Conservation (phyloP, 2,888 invertebrate genomes). For the Tachina fera region DNA sequence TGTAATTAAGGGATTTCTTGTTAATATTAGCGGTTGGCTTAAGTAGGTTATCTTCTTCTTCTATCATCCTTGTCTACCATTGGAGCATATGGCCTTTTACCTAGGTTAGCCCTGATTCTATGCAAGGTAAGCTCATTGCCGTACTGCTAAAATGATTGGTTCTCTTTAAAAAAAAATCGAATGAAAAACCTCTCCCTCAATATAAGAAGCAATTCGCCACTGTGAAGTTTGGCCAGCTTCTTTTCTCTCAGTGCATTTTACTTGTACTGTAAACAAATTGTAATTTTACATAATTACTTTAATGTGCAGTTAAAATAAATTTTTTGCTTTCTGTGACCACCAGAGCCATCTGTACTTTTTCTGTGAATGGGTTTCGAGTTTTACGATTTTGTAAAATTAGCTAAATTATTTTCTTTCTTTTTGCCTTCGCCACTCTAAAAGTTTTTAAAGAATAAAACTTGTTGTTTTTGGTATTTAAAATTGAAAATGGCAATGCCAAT, state of each 20-base stretch:
- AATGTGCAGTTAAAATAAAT: conserved; percentile 60
- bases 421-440: background rate
- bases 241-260: conserved; percentile 38
- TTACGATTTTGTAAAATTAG: conserved; percentile 42
- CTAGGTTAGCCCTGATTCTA: no score
- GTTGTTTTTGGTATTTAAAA: conserved; percentile 12
- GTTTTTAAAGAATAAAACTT: conserved; percentile 26
- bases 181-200: no score
- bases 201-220: no score
- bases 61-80: no score
- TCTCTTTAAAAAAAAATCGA: no score
- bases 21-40: no score
- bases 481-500: conserved; percentile 14
- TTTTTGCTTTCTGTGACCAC: conserved; percentile 12
- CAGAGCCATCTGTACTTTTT: background rate
- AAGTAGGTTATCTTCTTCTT: no score
- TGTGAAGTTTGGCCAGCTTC: no score
- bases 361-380: background rate
- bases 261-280: conserved; percentile 12
- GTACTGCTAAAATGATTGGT: no score
- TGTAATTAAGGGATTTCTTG: no score
- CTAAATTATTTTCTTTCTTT: conserved; percentile 1
- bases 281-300: conserved; percentile 65
- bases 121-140: no score
- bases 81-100: no score